These are phyloP conservation scores for Tachina lurida DNA, from an alignment of 2,888 invertebrate species.

Conservation along the genomic window DNA sequence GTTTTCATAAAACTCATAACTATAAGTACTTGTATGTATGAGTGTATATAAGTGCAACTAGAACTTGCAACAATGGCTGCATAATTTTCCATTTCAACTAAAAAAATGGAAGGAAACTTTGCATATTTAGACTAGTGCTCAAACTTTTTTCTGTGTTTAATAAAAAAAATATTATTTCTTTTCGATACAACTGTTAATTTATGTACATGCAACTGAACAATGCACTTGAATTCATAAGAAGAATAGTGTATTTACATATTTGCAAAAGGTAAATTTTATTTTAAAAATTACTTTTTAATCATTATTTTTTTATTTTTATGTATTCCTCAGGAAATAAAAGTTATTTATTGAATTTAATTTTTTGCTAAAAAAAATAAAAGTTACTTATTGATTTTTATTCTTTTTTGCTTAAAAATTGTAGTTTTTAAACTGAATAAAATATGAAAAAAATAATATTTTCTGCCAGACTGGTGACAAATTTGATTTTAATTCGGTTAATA, in stretches of 20 bases:
- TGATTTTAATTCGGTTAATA: too few relatives aligned
- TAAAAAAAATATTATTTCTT: conserved; percentile 16
- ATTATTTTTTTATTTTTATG: too few relatives aligned
- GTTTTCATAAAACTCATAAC: conserved; percentile 38
- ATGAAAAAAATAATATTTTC: too few relatives aligned
- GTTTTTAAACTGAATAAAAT: too few relatives aligned
- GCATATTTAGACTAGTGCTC: conserved; percentile 18
- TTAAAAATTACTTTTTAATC: too few relatives aligned
- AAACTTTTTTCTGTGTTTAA: background rate
- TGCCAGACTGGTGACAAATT: too few relatives aligned
- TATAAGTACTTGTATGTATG: conserved; percentile 8
- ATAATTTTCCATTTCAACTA: conserved; percentile 38
- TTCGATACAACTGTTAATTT: conserved; percentile 56
- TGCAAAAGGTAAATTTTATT: conserved; percentile 4
- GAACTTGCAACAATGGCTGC: conserved; percentile 50
- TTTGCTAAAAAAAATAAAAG: background rate
- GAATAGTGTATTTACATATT: background rate
- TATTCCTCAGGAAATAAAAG: too few relatives aligned
- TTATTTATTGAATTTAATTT: background rate
- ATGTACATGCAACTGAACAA: conserved; percentile 29
- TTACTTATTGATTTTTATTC: too few relatives aligned
- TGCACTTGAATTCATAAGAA: conserved; percentile 26
- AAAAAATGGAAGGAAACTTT: conserved; percentile 14
- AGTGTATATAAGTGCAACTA: conserved; percentile 28
- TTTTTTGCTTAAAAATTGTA: too few relatives aligned